Evolutionary conservation across 2,113 vertebrate species (phyloP).

Genomic region (Onychostoma macrolepis): DNA sequence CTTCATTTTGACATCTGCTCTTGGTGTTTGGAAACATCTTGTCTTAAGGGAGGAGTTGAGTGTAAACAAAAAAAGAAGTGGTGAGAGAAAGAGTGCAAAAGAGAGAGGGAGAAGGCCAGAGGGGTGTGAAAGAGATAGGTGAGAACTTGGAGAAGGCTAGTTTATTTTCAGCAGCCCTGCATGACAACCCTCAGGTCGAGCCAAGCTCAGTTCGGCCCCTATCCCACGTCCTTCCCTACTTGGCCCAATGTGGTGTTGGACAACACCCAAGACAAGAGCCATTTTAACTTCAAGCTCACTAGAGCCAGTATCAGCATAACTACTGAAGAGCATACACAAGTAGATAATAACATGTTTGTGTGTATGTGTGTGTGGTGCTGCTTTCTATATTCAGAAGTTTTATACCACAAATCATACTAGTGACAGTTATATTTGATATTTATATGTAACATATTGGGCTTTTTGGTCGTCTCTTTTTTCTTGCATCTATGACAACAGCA

Average conservation of each 20-base stretch:
- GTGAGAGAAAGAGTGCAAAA: slow-evolving; percentile 31
- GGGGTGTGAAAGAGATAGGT: slow-evolving; percentile 15
- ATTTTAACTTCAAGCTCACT: slow-evolving; percentile 26
- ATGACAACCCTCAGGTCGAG: slow-evolving; percentile 40
- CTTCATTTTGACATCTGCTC: slow-evolving; percentile 33
- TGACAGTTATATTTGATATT: background rate
- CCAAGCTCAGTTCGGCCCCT: slow-evolving; percentile 45
- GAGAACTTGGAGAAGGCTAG: slow-evolving; percentile 32
- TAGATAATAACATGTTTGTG: slow-evolving; percentile 11
- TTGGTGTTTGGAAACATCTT: slow-evolving; percentile 24
- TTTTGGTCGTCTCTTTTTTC: background rate
- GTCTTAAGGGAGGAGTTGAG: slow-evolving; percentile 26
- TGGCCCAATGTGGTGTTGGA: slow-evolving; percentile 47
- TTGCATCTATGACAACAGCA: background rate
- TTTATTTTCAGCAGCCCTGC: slow-evolving; percentile 54
- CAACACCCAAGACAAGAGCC: slow-evolving; percentile 42
- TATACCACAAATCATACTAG: background rate
- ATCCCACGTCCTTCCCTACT: slow-evolving; percentile 37
- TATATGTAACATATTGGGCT: background rate
- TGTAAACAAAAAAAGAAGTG: slow-evolving; percentile 31
- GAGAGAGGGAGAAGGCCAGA: slow-evolving; percentile 26
- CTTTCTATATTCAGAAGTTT: slow-evolving; percentile 9
- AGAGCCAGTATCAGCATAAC: slow-evolving; percentile 20
- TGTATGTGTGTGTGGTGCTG: background rate
- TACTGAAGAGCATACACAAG: background rate